Conservation (phyloP, 2,113 vertebrate genomes). For the Gavialis gangeticus region DNA sequence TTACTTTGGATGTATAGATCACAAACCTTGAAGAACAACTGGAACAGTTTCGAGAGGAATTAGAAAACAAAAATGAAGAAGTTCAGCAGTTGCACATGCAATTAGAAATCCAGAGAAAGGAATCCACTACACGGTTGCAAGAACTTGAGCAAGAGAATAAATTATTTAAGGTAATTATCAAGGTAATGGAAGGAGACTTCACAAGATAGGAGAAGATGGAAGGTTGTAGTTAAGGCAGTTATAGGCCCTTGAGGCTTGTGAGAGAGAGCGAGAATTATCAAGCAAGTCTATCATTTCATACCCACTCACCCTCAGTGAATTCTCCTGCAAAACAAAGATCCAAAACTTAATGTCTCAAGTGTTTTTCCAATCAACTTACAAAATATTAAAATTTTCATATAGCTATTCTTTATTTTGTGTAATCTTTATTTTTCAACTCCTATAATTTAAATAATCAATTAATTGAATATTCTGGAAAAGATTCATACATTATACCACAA, state of each 20-base stretch:
- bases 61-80: constrained; percentile 98
- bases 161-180: constrained; percentile 86
- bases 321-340: background rate
- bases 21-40: constrained; percentile 96
- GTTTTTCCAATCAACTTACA: background rate
- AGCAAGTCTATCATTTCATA: constrained; percentile 9
- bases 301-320: background rate
- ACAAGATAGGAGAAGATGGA: no score
- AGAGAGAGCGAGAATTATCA: background rate
- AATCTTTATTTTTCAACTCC: background rate
- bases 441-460: background rate
- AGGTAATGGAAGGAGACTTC: no score
- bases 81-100: constrained; percentile 98
- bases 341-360: background rate
- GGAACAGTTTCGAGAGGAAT: constrained; percentile 96
- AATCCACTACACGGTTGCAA: constrained; percentile 89
- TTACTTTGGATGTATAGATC: constrained; percentile 82
- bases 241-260: no score
- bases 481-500: background rate
- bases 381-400: background rate
- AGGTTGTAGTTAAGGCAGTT: no score
- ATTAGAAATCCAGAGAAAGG: constrained; percentile 95
- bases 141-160: constrained; percentile 89
- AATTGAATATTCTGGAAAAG: background rate
- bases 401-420: background rate